Percentiles rank a stretch among this genome's conserved stretches.
Conservation (phyloP, 2,888 invertebrate species). For the Autographa pulchrina region DNA sequence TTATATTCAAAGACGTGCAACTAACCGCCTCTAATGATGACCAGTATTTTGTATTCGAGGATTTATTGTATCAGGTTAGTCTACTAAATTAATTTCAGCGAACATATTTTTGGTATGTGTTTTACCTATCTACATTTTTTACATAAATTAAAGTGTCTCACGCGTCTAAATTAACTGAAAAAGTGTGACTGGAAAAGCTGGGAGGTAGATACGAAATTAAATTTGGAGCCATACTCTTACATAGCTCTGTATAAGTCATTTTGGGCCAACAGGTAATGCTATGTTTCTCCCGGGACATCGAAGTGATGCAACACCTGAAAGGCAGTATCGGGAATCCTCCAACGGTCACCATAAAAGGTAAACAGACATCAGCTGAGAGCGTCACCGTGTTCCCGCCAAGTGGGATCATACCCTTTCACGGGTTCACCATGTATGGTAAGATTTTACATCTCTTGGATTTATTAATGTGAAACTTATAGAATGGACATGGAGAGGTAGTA, state of each 20-base stretch:
- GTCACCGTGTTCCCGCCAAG: slow-evolving; percentile 96
- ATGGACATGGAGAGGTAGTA: too few species aligned
- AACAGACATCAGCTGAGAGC: slow-evolving; percentile 91
- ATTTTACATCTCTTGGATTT: too few species aligned
- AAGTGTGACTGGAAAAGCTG: background rate
- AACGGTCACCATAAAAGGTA: slow-evolving; percentile 93
- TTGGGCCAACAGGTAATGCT: slow-evolving; percentile 91
- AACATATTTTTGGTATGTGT: background rate
- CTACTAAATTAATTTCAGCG: background rate
- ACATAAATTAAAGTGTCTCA: background rate
- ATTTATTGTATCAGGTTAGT: slow-evolving; percentile 96
- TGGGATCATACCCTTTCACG: slow-evolving; percentile 98
- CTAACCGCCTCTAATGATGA: slow-evolving; percentile 99
- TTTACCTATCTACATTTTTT: background rate
- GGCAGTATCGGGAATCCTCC: slow-evolving; percentile 90
- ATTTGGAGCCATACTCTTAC: background rate
- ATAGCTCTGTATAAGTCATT: too few species aligned
- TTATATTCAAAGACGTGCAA: slow-evolving; percentile 98
- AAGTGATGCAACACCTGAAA: slow-evolving; percentile 93
- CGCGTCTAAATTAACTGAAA: background rate
- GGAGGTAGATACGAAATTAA: too few species aligned
- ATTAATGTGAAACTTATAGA: too few species aligned
- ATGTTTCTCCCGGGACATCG: slow-evolving; percentile 97
- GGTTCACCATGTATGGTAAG: slow-evolving; percentile 98
- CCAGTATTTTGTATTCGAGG: slow-evolving; percentile 99